Base-by-base conservation (phyloP, 2,113 vertebrate genomes). In the Manacus vitellinus region DNA sequence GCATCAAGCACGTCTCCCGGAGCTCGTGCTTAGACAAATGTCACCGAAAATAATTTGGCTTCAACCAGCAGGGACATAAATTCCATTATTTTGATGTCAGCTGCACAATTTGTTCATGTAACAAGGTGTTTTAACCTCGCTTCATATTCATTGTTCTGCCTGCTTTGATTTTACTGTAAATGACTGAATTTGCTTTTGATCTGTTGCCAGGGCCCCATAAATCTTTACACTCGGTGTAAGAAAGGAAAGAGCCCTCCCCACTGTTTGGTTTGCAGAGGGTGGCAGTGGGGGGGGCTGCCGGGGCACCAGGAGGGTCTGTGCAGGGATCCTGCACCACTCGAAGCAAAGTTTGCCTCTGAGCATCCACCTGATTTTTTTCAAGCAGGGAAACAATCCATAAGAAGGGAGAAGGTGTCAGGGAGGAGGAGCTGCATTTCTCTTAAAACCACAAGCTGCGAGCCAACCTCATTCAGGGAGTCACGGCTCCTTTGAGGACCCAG, bases 91-190 rank as follows among this genome's bases (percentile, higher is more conserved):
- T 97, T 95, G 44, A 91, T 95, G 96, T 96, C 97, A 94, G 72
- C 56, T 71, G 96, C 90, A 97, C 95, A 96, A 88, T 96, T 91
- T 96, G 94, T 97, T 97, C 95, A 89, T 97, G 95, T 96, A 96
- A 95, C 66, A 94, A 97, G 96, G 94, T 97, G 94, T 88, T 97
- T 97, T 85, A 94, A 90, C 93, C 95, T 97, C 52, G 3, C 76
- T 97, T 78, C 71, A 35, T 78, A 92, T 84, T 95, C 97, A 98
- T 97, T 97, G 97, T 97, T 97, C 97, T 95, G 51, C 87, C 78
- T 22, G 23, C 95, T 96, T 97, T 95, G 94, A 94, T 96, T 97
- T 98, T 97, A 97, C 97, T 97, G 97, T 97, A 97, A 97, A 95
- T 95, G 97, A 97, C 96, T 80, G 94, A 76, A 76, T 61, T 95